Conservation (phyloP, 2,888 invertebrate genomes). For the Apocheima hispidaria region DNA sequence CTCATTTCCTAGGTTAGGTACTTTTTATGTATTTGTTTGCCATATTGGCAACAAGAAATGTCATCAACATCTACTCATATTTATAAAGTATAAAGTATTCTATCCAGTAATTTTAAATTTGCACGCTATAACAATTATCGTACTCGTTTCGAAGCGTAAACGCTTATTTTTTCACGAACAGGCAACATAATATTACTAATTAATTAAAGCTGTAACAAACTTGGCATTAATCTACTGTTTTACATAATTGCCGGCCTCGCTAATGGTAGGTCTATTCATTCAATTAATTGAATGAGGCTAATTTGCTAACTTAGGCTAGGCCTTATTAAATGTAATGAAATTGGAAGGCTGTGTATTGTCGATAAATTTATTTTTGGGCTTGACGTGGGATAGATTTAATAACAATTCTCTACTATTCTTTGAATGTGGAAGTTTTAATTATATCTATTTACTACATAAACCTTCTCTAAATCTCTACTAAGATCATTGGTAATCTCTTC, state of each 20-base stretch:
- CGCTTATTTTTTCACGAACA: conserved; percentile 9
- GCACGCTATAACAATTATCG: conserved; percentile 17
- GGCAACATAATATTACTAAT: conserved; percentile 23
- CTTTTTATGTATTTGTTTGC: not conserved
- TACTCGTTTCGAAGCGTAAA: conserved; percentile 7
- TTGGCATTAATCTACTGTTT: conserved; percentile 33
- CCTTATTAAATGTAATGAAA: conserved; percentile 32
- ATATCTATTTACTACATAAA: too few species aligned
- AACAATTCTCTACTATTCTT: too few species aligned
- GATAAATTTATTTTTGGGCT: conserved; percentile 29
- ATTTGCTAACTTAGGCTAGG: conserved; percentile 41
- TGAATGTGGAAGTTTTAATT: too few species aligned
- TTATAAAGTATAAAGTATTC: too few species aligned
- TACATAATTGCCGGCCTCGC: conserved; percentile 25
- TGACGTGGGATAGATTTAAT: not conserved
- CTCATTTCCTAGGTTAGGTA: not conserved
- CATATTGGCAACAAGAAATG: not conserved
- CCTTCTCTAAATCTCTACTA: not conserved
- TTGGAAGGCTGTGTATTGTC: conserved; percentile 31
- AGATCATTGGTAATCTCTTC: not conserved
- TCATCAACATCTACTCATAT: too few species aligned
- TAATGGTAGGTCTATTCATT: conserved; percentile 37
- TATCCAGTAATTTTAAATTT: conserved; percentile 7
- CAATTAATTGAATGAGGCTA: conserved; percentile 37
- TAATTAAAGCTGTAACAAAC: conserved; percentile 24